Base-by-base conservation (phyloP, 2,113 vertebrate genomes). In the Emydura subglobosa region DNA sequence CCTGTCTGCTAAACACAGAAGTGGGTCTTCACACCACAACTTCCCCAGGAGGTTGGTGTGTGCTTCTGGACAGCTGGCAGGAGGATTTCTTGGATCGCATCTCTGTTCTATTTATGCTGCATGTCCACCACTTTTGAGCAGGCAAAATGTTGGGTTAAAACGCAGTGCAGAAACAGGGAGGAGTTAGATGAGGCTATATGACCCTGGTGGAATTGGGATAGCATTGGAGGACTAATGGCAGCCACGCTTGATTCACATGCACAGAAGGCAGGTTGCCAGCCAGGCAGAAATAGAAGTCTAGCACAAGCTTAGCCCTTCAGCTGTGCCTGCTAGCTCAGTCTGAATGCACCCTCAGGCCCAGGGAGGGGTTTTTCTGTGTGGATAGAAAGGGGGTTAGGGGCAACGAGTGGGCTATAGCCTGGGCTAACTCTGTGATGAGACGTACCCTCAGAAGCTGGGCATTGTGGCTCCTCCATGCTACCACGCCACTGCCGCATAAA, bases 151-250 rank as follows among this genome's bases (percentile, higher is more conserved):
- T 84, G 24, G 74, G 59, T 5, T 68, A 47, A 50, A 83, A 0
- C 2, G 22, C 59, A 83, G 42, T 1, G 7, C 0, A 0, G 42
- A 44, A 47, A 82, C 83, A 49, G 7, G 13, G 54, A 53, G 74
- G 91, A 90, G 65, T 68, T 34, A 65, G 34, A 53, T 31, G 34
- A 13, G 24, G 42, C 57, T 29, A 5, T 57, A 39, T 24, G 57
- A 50, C 39, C 82, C 76, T 10, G 3, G 11, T 76, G 51, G 80
- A 49, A 14, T 39, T 21, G 53, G 51, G 22, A 68, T 49, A 82
- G 44, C 17, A 14, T 25, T 4, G 2, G 7, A 8, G 59, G 21
- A 85, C 24, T 4, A 13, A 27, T 2, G 24, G 7, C 13, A 54
- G 25, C 1, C 39, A 42, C 24, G 2, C 29, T 83, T 65, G 50